Percentiles rank a stretch among this genome's conserved stretches.
These are phyloP conservation scores for Lagria hirta DNA, from an alignment of 2,888 invertebrate species.

Conservation along the genomic window DNA sequence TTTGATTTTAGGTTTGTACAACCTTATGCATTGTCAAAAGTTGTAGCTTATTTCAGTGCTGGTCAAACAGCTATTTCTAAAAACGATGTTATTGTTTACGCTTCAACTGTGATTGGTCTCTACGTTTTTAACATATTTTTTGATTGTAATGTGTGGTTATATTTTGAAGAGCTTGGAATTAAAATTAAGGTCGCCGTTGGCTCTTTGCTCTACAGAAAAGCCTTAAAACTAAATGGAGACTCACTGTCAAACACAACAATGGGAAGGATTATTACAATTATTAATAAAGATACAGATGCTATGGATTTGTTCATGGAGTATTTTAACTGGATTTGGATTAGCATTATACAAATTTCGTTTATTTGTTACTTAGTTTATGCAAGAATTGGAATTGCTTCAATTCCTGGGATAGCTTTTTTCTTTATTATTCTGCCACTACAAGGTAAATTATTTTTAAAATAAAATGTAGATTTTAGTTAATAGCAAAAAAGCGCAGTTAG, in stretches of 20 bases:
- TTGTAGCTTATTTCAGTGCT: slow-evolving; percentile 61
- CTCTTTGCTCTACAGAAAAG: slow-evolving; percentile 78
- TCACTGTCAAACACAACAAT: slow-evolving; percentile 71
- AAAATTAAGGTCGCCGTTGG: slow-evolving; percentile 72
- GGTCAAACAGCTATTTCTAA: slow-evolving; percentile 6
- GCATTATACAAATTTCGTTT: slow-evolving; percentile 57
- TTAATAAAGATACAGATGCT: slow-evolving; percentile 90
- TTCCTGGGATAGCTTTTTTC: slow-evolving; percentile 59
- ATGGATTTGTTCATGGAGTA: slow-evolving; percentile 87
- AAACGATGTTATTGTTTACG: slow-evolving; percentile 68
- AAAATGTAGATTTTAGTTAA: too few species aligned
- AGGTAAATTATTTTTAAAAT: slow-evolving; percentile 27
- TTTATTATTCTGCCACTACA: slow-evolving; percentile 49
- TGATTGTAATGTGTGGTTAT: slow-evolving; percentile 75
- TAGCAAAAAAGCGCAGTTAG: too few species aligned
- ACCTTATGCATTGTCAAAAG: slow-evolving; percentile 58
- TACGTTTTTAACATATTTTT: slow-evolving; percentile 68
- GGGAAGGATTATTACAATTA: slow-evolving; percentile 76
- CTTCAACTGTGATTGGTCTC: slow-evolving; percentile 68
- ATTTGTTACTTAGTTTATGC: slow-evolving; percentile 67
- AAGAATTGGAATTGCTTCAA: slow-evolving; percentile 56
- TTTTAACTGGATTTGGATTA: slow-evolving; percentile 78
- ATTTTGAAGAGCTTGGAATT: slow-evolving; percentile 62
- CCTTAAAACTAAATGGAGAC: slow-evolving; percentile 44
- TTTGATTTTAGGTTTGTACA: slow-evolving; percentile 23